Base-by-base conservation (phyloP, 1,140 invertebrate genomes). In the Drosophila mojavensis region DNA sequence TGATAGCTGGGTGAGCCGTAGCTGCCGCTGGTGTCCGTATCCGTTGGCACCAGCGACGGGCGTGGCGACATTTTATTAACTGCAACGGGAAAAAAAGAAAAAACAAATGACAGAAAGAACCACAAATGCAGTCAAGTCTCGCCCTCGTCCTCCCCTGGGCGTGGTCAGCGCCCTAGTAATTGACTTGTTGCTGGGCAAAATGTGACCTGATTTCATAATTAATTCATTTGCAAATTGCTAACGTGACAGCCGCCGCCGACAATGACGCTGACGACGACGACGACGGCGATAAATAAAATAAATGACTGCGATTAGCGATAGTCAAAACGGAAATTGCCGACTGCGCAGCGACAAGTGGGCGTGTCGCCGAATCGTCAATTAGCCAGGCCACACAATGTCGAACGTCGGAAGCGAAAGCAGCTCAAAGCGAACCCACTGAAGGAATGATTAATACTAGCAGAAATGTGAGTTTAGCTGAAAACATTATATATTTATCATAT, bases 31-130 rank as follows among this genome's bases (percentile, higher is more conserved):
- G 78, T 88, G 56, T 92, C 91, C 61, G 86, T 72, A 43, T 92
- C 91, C 61, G 81, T 91, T 1, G 93, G 93, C 60, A 95, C 94
- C 63, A 94, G 76, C 20, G 94, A 94, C 53, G 94, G 93, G 65
- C 95, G 92, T 43, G 95, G 95, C 47, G 94, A 94, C 93, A 95
- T 94, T 93, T 95, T 95, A 76, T 94, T 95, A 69, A 95, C 95
- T 95, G 91, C 53, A 93, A 92, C 64, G 54, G 61, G 65, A 51
- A 94, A 81, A 20, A 61, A 5, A 3, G 1, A 17, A n/a, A 45
- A 13, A 13, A 28, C 0, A 26, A n/a, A n/a, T n/a, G n/a, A n/a
- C n/a, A n/a, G 45, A 58, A 48, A 6, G 39, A 33, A 17, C 20
- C 53, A 41, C 26, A 70, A 59, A 48, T 65, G 47, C 60, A 71